A percentile compares a stretch with the other conserved stretches of the same genome.
phyloP scores from a whole-genome alignment of 2,113 vertebrate genomes.

The Atractosteus spatula region DNA sequence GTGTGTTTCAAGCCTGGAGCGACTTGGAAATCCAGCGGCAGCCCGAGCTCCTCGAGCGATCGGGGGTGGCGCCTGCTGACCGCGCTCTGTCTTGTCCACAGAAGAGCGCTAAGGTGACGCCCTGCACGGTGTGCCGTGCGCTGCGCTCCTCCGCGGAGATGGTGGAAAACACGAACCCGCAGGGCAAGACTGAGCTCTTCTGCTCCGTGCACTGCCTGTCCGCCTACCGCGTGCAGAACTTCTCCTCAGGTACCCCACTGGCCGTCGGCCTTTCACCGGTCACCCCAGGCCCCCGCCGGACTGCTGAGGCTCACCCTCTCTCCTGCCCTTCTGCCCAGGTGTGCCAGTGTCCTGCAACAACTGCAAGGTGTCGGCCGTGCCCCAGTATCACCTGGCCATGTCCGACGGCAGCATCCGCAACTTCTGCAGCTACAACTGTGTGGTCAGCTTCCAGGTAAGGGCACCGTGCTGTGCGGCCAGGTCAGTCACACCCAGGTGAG shows the following conservation, averaged over 20 bases:
- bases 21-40: too few relatives aligned
- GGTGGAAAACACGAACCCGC: conserved; percentile 75
- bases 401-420: conserved; percentile 94
- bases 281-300: too few relatives aligned
- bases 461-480: too few relatives aligned
- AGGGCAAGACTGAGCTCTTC: conserved; percentile 85
- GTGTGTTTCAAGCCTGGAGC: too few relatives aligned
- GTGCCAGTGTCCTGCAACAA: conserved; percentile 83
- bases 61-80: too few relatives aligned
- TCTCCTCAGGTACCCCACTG: conserved; percentile 77
- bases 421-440: conserved; percentile 93
- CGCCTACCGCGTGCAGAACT: conserved; percentile 85
- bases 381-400: conserved; percentile 96
- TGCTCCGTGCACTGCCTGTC: conserved; percentile 91
- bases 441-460: conserved; percentile 86
- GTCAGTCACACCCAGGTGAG: too few relatives aligned
- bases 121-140: conserved; percentile 83
- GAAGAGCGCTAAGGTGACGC: conserved; percentile 80
- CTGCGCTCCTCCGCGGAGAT: conserved; percentile 74
- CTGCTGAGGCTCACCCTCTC: not conserved
- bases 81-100: conserved; percentile 47
- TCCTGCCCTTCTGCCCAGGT: conserved; percentile 59
- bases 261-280: too few relatives aligned
- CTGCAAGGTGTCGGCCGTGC: conserved; percentile 80
- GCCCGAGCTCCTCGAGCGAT: too few relatives aligned